Evolutionary conservation across 2,113 vertebrate genomes (phyloP), one percentile per base, ranked within the genome.

Genomic region (Halichoerus grypus): DNA sequence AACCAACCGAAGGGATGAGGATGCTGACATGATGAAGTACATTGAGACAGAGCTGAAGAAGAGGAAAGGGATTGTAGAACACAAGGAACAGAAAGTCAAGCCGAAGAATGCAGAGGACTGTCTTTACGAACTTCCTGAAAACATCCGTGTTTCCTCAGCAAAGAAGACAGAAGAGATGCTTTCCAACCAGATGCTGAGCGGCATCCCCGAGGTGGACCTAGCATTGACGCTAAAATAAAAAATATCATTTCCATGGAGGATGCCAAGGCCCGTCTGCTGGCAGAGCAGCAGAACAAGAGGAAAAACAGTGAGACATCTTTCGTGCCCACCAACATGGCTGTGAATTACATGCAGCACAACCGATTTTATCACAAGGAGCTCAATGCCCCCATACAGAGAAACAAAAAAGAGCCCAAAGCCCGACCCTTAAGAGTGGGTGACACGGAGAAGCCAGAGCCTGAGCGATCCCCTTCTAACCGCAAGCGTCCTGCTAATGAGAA

Each of bases 1-100:
- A 97, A 99, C 99, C 53, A 99, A 99, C 98, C 99, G 99, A 98
- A 98, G 99, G 96, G 99, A 99, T 59, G 99, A 99, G 98, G 99
- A 99, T 95, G 99, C 99, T 3, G 99, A 99, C 99, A 99, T 99
- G 99, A 99, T 99, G 99, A 99, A 99, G 97, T 99, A 99, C 97
- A 99, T 99, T n/a, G 99, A 99, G 98, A 99, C 99, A 0, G 99
- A 99, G 98, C 98, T 99, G 92, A 99, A 99, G 98, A 99, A 99
- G 98, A 99, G 99, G 98, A 99, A 99, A 77, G 99, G 99, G 12
- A 98, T 99, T 59, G 99, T 99, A 95, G 99, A 99, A 97, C 99
- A 99, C 0, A 99, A 99, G 92, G 99, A 99, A 74, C 99, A 99
- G 98, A 99, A 99, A 93, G 98, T 99, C 7, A 99, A 99, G 97